Evolutionary conservation across 2,797 vertebrate genomes (phyloP), one percentile per base, ranked within the genome.

Genomic region (Pitangus sulphuratus): DNA sequence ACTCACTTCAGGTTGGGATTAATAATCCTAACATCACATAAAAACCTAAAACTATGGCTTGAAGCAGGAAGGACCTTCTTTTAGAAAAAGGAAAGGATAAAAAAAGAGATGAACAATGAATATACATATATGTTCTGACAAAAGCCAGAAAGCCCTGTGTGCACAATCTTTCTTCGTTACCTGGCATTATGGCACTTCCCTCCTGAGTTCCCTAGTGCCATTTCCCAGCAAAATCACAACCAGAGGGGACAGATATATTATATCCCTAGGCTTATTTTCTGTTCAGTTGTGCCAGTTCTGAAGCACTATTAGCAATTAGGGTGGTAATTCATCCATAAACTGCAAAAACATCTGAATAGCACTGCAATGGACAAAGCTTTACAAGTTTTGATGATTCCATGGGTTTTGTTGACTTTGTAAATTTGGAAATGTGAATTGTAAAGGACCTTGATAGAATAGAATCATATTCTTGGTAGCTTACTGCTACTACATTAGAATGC

Each of bases 171-270:
- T 28, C 33, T 19, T n/a, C 26, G 5, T 50, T 57, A 14, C 8
- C 54, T 39, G 26, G 5, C 11, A 9, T 12, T 15, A 6, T 0
- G 9, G 17, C 20, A 33, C 11, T 33, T 54, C 58, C 45, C 16
- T 62, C 53, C 72, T 31, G 26, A 85, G 28, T 14, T 75, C 28
- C 26, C 39, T 62, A 17, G 17, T 39, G 44, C 35, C n/a, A 50
- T 28, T 30, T 76, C 25, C 51, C 37, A 84, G 47, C 4, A 84
- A 69, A 90, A 77, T 33, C 54, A 30, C 47, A 16, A 1, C 8
- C n/a, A 74, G 7, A 61, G 21, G 20, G 24, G 8, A 53, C 45
- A 60, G 4, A 1, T 9, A 21, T 12, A 2, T 0, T 5, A 0
- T 12, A 30, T 61, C 64, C 25, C 33, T 21, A 42, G 28, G 45